Conservation (phyloP, 2,113 vertebrate genomes). For the Hippoglossus stenolepis region DNA sequence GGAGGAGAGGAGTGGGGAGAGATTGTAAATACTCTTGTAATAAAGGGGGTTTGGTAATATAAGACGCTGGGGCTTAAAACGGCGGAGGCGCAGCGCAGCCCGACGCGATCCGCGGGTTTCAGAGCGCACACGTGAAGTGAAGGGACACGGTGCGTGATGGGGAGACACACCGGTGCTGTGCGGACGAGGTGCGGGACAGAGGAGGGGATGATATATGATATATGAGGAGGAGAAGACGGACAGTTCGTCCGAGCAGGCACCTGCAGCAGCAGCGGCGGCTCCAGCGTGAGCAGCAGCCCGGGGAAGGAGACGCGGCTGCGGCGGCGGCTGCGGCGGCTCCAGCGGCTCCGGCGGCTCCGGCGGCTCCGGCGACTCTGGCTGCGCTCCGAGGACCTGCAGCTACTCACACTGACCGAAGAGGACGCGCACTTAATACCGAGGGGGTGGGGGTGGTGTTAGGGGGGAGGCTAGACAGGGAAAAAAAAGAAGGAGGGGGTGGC, state of each 20-base stretch:
- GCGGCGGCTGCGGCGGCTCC: constrained; percentile 33
- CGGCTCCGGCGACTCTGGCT: constrained; percentile 28
- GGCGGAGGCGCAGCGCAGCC: constrained; percentile 49
- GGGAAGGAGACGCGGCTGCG: constrained; percentile 7
- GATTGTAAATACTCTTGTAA: constrained; percentile 79
- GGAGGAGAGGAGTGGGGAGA: constrained; percentile 56
- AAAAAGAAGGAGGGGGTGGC: constrained; percentile 13
- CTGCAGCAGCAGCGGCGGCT: neutral
- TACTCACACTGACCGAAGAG: constrained; percentile 70
- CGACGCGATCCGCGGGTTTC: constrained; percentile 22
- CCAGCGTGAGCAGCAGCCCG: neutral
- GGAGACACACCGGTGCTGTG: neutral
- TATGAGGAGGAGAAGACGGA: neutral
- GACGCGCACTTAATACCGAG: constrained; percentile 72
- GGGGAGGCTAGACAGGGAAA: constrained; percentile 35
- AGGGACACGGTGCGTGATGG: constrained; percentile 17
- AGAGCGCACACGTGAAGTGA: constrained; percentile 21
- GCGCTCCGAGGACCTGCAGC: constrained; percentile 59
- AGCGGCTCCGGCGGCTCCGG: constrained; percentile 26
- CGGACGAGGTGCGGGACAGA: neutral
- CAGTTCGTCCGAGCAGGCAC: neutral
- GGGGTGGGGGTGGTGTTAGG: constrained; percentile 28
- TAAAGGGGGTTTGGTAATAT: constrained; percentile 82
- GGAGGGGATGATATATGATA: neutral
- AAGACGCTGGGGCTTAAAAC: constrained; percentile 78